Base-by-base conservation (phyloP, 2,113 vertebrate species). In the Halichoerus grypus region DNA sequence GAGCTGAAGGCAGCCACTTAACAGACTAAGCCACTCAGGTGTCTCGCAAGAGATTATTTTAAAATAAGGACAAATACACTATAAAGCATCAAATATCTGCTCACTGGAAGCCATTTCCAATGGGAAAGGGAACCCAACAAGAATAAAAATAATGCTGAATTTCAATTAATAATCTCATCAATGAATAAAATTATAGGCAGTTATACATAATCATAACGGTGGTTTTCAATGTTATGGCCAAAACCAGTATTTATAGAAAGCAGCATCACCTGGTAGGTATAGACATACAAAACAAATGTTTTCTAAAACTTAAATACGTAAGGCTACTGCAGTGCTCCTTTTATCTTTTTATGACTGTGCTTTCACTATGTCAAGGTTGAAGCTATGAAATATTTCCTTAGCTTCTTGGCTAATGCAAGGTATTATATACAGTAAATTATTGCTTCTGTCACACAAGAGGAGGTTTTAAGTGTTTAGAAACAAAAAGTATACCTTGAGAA, bases 401-500 rank as follows among this genome's bases (percentile, higher is more conserved):
- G 28, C 53, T 87, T 94, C 91, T 91, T 85, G 81, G 85, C 53
- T 92, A 97, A 95, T 87, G 33, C 31, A 71, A 36, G 87, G 72
- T 33, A 89, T 88, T 71, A 39, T 36, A n/a, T 83, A 49, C 69
- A 91, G 11, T 80, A 97, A 77, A 91, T 96, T 97, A 95, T 67
- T 71, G 53, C 16, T 88, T 22, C 80, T 96, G 65, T 93, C 90
- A 69, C 49, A 63, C 16, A 81, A 19, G 33, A 95, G 31, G 21
- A 94, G 6, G 46, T 81, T 0, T 31, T 81, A 89, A 49, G 51
- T 89, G 42, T 51, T 97, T 71, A 94, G 85, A 65, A 96, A 61
- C 19, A 94, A 88, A 92, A 95, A 49, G 5, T 77, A 28, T 26
- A 6, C 31, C 71, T 93, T 80, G 88, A 94, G 90, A 71, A 31